Conservation (phyloP, 2,888 invertebrate species). For the Achlya flavicornis region DNA sequence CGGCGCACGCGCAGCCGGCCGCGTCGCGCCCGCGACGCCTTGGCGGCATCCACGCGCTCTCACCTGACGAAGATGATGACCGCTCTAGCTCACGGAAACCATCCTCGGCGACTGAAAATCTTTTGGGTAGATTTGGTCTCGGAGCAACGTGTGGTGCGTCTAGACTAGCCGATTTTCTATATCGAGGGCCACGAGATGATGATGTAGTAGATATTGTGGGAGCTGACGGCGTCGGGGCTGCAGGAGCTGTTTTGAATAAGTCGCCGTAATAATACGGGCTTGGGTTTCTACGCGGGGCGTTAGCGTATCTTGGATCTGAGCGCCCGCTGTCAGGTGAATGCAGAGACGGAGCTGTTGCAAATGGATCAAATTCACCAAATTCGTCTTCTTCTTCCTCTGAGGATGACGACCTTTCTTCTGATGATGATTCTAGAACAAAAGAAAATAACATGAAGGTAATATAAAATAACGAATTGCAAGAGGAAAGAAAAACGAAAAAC, state of each 20-base stretch:
- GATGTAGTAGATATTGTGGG: slow-evolving; percentile 73
- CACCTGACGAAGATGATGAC: slow-evolving; percentile 82
- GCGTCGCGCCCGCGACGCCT: slow-evolving; percentile 86
- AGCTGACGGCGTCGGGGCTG: slow-evolving; percentile 76
- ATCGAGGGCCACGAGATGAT: slow-evolving; percentile 81
- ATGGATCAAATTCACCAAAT: slow-evolving; percentile 79
- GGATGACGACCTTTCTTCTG: slow-evolving; percentile 75
- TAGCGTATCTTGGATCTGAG: slow-evolving; percentile 79
- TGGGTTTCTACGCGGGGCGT: slow-evolving; percentile 87
- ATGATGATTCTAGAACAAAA: slow-evolving; percentile 73
- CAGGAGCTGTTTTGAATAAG: slow-evolving; percentile 83
- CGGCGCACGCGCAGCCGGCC: slow-evolving; percentile 89
- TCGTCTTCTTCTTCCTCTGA: slow-evolving; percentile 86
- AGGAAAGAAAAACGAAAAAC: slow-evolving; percentile 6
- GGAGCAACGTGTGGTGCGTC: slow-evolving; percentile 89
- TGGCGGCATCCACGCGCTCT: slow-evolving; percentile 88
- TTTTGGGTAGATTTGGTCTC: slow-evolving; percentile 84
- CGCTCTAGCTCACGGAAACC: slow-evolving; percentile 84
- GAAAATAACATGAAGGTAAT: slow-evolving; percentile 17
- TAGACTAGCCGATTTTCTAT: slow-evolving; percentile 89
- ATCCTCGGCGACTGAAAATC: slow-evolving; percentile 88
- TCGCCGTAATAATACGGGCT: slow-evolving; percentile 94
- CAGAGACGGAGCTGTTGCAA: slow-evolving; percentile 82
- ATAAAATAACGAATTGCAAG: not conserved
- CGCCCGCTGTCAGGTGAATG: slow-evolving; percentile 89